These are phyloP conservation scores for Cancer borealis DNA, from an alignment of 2,888 invertebrate genomes.

Conservation along the genomic window DNA sequence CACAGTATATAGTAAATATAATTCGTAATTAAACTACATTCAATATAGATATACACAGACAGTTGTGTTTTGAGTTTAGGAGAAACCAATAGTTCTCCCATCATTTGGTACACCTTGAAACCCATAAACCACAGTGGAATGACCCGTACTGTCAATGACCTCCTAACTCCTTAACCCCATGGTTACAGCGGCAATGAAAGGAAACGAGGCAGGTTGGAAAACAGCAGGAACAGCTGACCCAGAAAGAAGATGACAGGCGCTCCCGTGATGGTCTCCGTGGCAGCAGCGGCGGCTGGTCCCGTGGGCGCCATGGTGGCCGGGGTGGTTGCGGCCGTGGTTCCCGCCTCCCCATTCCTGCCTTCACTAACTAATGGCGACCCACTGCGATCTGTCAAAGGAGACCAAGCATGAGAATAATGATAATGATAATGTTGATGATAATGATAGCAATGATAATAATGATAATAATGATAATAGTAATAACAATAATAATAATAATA, in stretches of 20 bases:
- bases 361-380: constrained; percentile 68
- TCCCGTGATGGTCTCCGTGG: constrained; percentile 64
- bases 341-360: constrained; percentile 65
- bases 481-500: background rate
- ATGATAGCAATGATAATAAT: background rate
- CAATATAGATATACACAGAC: background rate
- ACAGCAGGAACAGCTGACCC: constrained; percentile 52
- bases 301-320: constrained; percentile 53
- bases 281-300: constrained; percentile 55
- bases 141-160: background rate
- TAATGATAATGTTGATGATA: background rate
- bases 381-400: constrained; percentile 56
- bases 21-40: too few relatives aligned
- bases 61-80: background rate
- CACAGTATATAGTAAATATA: too few relatives aligned
- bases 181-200: background rate
- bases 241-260: constrained; percentile 76
- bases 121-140: background rate
- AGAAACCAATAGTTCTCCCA: background rate
- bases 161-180: background rate
- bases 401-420: background rate
- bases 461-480: background rate
- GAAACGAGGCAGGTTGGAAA: background rate
- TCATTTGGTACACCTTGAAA: background rate
- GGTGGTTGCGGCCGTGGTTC: constrained; percentile 66